phyloP scores from a whole-genome alignment of 2,888 invertebrate species.

The Odontocolon sp. region DNA sequence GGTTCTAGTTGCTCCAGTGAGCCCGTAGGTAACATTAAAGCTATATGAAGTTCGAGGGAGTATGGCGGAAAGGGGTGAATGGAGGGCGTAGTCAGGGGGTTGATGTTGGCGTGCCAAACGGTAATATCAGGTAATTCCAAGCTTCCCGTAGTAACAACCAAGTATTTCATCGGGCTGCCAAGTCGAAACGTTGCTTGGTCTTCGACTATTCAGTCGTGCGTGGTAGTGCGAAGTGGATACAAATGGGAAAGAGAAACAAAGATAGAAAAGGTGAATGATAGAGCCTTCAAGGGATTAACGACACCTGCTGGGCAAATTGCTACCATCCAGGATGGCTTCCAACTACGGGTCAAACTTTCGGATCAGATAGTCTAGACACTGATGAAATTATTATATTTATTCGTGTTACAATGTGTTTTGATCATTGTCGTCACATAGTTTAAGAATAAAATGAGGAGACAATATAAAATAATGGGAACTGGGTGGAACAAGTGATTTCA shows the following conservation, averaged over 20 bases:
- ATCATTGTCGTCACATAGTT: not conserved
- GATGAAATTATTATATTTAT: conserved; percentile 3
- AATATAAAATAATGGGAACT: not conserved
- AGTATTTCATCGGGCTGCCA: conserved; percentile 52
- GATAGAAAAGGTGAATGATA: not conserved
- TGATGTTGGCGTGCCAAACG: conserved; percentile 73
- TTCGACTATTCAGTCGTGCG: conserved; percentile 46
- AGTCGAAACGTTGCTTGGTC: conserved; percentile 28
- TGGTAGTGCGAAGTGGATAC: conserved; percentile 25
- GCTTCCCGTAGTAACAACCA: conserved; percentile 67
- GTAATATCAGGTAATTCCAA: conserved; percentile 75
- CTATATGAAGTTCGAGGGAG: conserved; percentile 34
- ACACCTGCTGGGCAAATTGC: conserved; percentile 20
- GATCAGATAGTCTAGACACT: not conserved
- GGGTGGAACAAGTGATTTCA: conserved; percentile 6
- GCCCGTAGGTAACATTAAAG: conserved; percentile 38
- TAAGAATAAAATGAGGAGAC: not conserved
- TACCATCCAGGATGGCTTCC: not conserved
- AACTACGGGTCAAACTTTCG: not conserved
- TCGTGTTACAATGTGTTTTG: not conserved
- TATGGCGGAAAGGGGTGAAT: not conserved
- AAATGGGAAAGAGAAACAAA: not conserved
- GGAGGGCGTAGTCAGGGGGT: conserved; percentile 9
- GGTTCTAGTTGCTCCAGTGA: conserved; percentile 38
- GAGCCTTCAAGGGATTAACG: conserved; percentile 20